Percentiles rank a stretch among this genome's conserved stretches.
These are phyloP conservation scores for Tinamus guttatus DNA, from an alignment of 2,113 vertebrate species.

Conservation along the genomic window DNA sequence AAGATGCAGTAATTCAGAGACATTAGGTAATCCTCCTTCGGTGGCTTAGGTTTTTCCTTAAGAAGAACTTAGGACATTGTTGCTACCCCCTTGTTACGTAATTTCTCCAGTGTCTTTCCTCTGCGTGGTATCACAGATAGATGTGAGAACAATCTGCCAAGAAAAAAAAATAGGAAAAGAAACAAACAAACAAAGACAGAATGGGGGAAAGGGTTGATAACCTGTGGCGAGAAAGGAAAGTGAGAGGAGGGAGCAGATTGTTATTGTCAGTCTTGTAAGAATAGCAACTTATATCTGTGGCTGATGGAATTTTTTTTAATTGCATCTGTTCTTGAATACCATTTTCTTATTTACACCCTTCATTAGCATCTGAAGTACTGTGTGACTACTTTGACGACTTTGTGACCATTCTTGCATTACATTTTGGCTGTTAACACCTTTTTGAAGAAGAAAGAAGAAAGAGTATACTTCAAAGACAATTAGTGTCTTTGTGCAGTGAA, in stretches of 20 bases:
- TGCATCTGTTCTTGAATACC: not conserved
- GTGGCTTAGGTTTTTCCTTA: not conserved
- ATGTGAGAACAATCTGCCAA: not conserved
- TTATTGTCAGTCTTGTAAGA: not conserved
- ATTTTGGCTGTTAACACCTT: not conserved
- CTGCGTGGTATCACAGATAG: not conserved
- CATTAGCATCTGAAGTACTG: not conserved
- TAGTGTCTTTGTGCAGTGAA: not conserved
- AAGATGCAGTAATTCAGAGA: not conserved
- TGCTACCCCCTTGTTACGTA: not conserved
- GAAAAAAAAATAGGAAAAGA: not conserved
- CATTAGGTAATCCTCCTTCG: not conserved
- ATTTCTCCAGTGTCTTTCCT: not conserved
- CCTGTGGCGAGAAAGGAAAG: not conserved
- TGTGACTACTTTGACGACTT: not conserved
- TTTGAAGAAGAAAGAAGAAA: not conserved
- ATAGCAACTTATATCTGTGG: not conserved
- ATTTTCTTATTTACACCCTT: not conserved
- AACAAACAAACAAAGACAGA: not conserved
- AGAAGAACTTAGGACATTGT: not conserved
- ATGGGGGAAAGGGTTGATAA: not conserved
- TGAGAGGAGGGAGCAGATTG: not conserved
- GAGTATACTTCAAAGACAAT: not conserved
- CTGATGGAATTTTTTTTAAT: not conserved
- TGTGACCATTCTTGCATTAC: not conserved